phyloP scores from a whole-genome alignment of 1,140 invertebrate genomes.

The Sitobion miscanthi region DNA sequence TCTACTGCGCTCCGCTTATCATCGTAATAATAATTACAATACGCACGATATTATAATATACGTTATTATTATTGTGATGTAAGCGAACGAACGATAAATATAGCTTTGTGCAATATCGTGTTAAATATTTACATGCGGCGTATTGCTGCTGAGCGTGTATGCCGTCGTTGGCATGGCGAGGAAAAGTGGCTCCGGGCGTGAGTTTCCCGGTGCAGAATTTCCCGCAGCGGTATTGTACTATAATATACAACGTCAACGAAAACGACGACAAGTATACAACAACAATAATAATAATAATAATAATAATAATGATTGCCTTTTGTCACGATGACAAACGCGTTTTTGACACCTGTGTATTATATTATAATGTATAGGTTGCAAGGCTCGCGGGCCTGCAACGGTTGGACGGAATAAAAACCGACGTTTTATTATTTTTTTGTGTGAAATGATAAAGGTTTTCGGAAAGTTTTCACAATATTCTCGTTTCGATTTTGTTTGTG shows the following conservation, averaged over 20 bases:
- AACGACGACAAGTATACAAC: neutral
- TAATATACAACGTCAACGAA: neutral
- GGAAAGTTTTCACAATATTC: neutral
- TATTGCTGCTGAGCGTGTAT: neutral
- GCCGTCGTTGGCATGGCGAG: neutral
- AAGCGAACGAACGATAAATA: neutral
- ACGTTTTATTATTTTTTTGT: neutral
- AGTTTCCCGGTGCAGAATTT: neutral
- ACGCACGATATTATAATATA: too few species aligned
- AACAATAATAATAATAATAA: neutral
- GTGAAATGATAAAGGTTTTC: neutral
- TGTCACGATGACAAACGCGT: neutral
- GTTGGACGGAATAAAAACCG: neutral
- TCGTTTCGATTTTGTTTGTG: neutral
- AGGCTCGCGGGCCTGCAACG: neutral
- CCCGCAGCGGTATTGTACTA: neutral
- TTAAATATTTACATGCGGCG: neutral
- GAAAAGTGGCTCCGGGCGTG: neutral
- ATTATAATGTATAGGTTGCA: neutral
- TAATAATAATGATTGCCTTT: neutral
- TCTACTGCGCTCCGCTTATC: neutral
- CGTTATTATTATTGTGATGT: neutral
- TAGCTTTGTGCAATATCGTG: neutral
- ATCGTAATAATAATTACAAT: neutral
- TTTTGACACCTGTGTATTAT: neutral